phyloP scores from a whole-genome alignment of 2,888 invertebrate genomes.

The Synergus japonicus region DNA sequence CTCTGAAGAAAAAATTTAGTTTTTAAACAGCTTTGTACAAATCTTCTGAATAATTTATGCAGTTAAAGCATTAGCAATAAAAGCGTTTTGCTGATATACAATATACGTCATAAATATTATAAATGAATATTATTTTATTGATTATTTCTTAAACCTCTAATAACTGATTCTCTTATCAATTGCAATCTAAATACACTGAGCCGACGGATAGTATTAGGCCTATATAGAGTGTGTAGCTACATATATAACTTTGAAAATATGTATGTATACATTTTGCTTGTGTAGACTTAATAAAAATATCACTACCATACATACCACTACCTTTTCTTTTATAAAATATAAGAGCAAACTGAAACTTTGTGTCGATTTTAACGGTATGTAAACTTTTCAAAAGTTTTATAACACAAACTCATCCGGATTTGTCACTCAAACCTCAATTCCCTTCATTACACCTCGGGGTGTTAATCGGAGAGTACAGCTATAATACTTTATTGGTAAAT shows the following conservation, averaged over 20 bases:
- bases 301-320: too few relatives aligned
- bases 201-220: slow-evolving; percentile 13
- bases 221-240: background rate
- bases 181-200: background rate
- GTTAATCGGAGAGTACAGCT: background rate
- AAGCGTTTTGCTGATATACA: background rate
- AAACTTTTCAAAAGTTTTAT: slow-evolving; percentile 30
- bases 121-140: background rate
- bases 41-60: background rate
- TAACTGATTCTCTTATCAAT: background rate
- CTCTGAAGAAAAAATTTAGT: background rate
- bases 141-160: background rate
- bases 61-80: background rate
- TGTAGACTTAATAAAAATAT: too few relatives aligned
- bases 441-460: background rate
- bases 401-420: background rate
- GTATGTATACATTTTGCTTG: background rate
- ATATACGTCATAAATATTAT: background rate
- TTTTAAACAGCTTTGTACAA: background rate
- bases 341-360: background rate
- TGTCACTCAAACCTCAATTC: slow-evolving; percentile 27
- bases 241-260: slow-evolving; percentile 3
- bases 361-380: background rate
- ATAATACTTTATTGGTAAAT: too few relatives aligned
- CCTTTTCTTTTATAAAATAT: background rate